Conservation (phyloP, 1,140 invertebrate genomes). For the Drosophila funebris region DNA sequence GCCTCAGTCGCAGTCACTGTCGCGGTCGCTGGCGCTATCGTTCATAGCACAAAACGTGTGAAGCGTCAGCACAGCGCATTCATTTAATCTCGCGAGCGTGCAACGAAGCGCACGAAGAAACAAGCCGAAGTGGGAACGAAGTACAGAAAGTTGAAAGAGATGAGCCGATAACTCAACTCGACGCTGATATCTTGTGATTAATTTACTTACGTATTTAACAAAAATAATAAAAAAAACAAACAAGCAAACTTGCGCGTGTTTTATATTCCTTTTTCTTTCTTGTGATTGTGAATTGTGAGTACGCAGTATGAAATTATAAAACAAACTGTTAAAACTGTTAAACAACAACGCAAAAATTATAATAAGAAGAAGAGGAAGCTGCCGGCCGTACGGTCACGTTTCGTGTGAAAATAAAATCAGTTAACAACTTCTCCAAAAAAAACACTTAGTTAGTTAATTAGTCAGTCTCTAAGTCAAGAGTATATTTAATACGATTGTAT, state of each 20-base stretch:
- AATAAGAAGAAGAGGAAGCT: no score
- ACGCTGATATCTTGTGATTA: conserved; percentile 73
- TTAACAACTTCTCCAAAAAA: neutral
- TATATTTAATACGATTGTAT: no score
- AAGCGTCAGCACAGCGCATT: conserved; percentile 55
- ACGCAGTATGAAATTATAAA: conserved; percentile 39
- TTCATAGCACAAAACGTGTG: conserved; percentile 64
- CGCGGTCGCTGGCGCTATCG: conserved; percentile 1
- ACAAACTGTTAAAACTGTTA: conserved; percentile 18
- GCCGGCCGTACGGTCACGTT: conserved; percentile 31
- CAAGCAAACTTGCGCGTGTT: conserved; percentile 16
- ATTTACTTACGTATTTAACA: conserved; percentile 32
- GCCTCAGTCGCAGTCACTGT: conserved; percentile 12
- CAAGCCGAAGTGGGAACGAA: conserved; percentile 12
- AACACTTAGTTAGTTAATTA: neutral
- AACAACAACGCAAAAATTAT: conserved; percentile 45
- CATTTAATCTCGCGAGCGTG: conserved; percentile 66
- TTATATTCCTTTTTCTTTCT: conserved; percentile 11
- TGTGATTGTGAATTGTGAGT: conserved; percentile 22
- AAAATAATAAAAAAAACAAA: conserved; percentile 6
- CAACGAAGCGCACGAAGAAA: conserved; percentile 50
- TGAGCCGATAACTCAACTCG: conserved; percentile 63
- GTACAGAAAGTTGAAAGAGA: conserved; percentile 48
- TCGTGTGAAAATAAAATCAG: neutral
- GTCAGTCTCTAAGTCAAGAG: neutral